A percentile compares a stretch with the other conserved stretches of the same genome.
phyloP scores from a whole-genome alignment of 2,888 invertebrate species.

The Rhagium mordax region DNA sequence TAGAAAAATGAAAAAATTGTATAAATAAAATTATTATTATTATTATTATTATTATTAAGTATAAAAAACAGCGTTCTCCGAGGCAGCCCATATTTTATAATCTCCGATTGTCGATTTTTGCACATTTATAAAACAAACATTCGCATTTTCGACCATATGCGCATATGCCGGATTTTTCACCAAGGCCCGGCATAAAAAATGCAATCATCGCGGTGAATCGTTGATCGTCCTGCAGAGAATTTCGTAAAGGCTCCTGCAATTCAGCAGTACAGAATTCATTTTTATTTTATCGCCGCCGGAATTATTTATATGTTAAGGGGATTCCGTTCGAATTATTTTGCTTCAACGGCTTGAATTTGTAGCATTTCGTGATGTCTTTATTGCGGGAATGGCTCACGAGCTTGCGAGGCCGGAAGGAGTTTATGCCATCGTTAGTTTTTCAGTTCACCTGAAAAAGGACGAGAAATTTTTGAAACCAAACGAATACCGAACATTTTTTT shows the following conservation, averaged over 20 bases:
- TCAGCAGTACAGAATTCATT: background rate
- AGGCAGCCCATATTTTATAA: too few species aligned
- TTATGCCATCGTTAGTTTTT: background rate
- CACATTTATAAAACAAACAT: too few species aligned
- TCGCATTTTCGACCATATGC: too few species aligned
- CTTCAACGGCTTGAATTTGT: background rate
- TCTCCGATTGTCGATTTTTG: too few species aligned
- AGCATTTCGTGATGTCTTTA: background rate
- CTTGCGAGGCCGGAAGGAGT: background rate
- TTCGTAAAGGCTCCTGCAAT: background rate
- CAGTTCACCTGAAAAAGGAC: background rate
- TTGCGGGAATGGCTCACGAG: background rate
- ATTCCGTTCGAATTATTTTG: background rate
- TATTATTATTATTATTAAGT: too few species aligned
- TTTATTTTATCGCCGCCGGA: background rate
- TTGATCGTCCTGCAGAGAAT: background rate
- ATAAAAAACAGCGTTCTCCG: too few species aligned
- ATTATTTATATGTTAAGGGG: background rate
- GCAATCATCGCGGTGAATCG: background rate
- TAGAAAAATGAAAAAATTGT: too few species aligned
- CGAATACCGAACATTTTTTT: too few species aligned
- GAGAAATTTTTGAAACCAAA: too few species aligned
- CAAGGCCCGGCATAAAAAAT: background rate
- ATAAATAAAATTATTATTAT: too few species aligned
- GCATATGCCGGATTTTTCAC: background rate